Conservation (phyloP, 2,113 vertebrate species). For the Camelus bactrianus region DNA sequence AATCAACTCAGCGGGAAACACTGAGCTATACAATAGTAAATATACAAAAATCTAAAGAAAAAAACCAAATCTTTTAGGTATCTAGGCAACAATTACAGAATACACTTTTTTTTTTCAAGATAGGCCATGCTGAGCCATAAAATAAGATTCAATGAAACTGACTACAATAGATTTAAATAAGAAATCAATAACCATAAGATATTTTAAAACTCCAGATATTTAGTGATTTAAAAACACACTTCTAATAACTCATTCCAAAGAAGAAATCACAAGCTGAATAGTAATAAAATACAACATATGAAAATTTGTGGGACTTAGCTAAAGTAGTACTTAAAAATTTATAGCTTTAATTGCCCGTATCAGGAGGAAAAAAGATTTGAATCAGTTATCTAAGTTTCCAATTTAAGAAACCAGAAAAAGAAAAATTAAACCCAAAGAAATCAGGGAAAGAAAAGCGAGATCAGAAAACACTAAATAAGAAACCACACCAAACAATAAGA, state of each 20-base stretch:
- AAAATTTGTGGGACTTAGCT: conserved; percentile 7
- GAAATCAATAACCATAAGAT: neutral
- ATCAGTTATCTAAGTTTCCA: neutral
- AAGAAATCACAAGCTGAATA: conserved; percentile 5
- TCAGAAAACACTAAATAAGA: conserved; percentile 19
- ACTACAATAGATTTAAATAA: conserved; percentile 13
- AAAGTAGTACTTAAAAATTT: conserved; percentile 2
- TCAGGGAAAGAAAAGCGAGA: neutral
- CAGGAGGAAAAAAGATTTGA: neutral
- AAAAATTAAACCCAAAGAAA: neutral
- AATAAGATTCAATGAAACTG: neutral
- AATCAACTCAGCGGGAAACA: neutral
- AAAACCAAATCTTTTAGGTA: neutral
- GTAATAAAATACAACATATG: conserved; percentile 36
- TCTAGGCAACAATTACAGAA: conserved; percentile 2
- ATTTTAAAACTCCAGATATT: neutral
- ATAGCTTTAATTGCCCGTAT: neutral
- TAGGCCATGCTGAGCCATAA: neutral
- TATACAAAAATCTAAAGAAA: neutral
- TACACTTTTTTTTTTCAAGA: conserved; percentile 1
- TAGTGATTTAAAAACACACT: conserved; percentile 12
- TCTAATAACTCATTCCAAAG: conserved; percentile 42
- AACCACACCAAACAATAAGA: neutral
- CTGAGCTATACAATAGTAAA: neutral
- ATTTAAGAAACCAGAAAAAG: conserved; percentile 36